These are phyloP conservation scores for Drosophila nannoptera DNA, from an alignment of 1,140 invertebrate species.

Conservation along the genomic window DNA sequence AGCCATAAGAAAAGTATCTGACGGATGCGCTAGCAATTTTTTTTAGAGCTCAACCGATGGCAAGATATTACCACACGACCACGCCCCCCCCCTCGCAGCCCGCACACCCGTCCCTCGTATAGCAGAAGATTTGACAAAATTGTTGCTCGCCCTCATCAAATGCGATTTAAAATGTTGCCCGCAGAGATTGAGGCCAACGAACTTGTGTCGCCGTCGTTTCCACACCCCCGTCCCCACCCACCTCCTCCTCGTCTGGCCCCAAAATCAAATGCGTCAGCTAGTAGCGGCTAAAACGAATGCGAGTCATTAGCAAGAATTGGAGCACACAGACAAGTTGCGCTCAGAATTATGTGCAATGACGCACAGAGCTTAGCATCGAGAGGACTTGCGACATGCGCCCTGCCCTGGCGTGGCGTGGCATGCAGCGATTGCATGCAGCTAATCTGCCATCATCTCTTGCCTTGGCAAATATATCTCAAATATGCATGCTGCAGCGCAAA, in stretches of 20 bases:
- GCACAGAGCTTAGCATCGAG: slow-evolving; percentile 30
- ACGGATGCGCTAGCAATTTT: slow-evolving; percentile 38
- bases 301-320: slow-evolving; percentile 56
- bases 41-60: slow-evolving; percentile 27
- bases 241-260: background rate
- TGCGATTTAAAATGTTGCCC: slow-evolving; percentile 36
- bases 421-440: slow-evolving; percentile 8
- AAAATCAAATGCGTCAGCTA: slow-evolving; percentile 9
- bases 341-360: slow-evolving; percentile 43
- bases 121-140: slow-evolving; percentile 39
- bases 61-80: background rate
- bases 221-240: no score
- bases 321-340: slow-evolving; percentile 37
- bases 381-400: no score
- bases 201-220: slow-evolving; percentile 41
- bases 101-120: background rate
- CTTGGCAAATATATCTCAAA: slow-evolving; percentile 6
- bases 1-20: slow-evolving; percentile 31
- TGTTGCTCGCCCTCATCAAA: slow-evolving; percentile 35
- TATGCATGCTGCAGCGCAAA: slow-evolving; percentile 27
- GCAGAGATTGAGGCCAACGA: slow-evolving; percentile 64
- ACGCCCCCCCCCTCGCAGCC: slow-evolving; percentile 2
- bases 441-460: slow-evolving; percentile 21
- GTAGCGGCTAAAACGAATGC: slow-evolving; percentile 15
- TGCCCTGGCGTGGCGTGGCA: background rate